Percentiles rank a stretch among this genome's conserved stretches.
phyloP scores from a whole-genome alignment of 2,888 invertebrate genomes.

The Aphrophora alni region DNA sequence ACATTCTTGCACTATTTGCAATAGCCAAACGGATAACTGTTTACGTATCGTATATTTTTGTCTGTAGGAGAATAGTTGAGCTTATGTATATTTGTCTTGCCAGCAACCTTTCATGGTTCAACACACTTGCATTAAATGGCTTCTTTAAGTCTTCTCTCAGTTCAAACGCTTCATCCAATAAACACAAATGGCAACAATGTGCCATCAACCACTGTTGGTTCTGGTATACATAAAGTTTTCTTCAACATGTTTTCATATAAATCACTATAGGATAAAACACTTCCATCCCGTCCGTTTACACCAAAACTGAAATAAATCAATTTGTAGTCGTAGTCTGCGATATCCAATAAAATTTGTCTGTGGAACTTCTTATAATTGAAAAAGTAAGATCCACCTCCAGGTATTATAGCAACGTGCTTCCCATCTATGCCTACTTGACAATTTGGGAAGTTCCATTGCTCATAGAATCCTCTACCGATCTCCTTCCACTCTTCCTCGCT shows the following conservation, averaged over 20 bases:
- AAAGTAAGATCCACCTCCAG: slow-evolving; percentile 41
- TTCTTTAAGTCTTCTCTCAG: slow-evolving; percentile 38
- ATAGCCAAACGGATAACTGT: no score
- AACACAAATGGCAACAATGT: slow-evolving; percentile 37
- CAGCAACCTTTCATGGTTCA: slow-evolving; percentile 41
- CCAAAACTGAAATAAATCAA: slow-evolving; percentile 31
- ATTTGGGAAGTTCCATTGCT: slow-evolving; percentile 41
- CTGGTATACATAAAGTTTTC: slow-evolving; percentile 30
- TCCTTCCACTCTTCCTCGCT: slow-evolving; percentile 20
- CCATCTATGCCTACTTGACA: slow-evolving; percentile 32
- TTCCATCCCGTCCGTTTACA: slow-evolving; percentile 27
- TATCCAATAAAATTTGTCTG: slow-evolving; percentile 40
- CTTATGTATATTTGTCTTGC: slow-evolving; percentile 35
- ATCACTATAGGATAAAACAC: slow-evolving; percentile 28
- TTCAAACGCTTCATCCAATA: slow-evolving; percentile 37
- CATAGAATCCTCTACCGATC: slow-evolving; percentile 31
- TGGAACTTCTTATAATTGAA: slow-evolving; percentile 44
- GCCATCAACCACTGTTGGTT: slow-evolving; percentile 32
- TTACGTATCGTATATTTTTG: slow-evolving; percentile 9
- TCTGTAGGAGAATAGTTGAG: slow-evolving; percentile 15
- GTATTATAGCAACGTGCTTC: slow-evolving; percentile 40
- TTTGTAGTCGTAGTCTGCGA: slow-evolving; percentile 38
- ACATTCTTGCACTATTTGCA: no score
- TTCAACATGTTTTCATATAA: slow-evolving; percentile 24
- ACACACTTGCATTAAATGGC: slow-evolving; percentile 36